A percentile compares a stretch with the other conserved stretches of the same genome.
These are phyloP conservation scores for Centropristis striata DNA, from an alignment of 2,113 vertebrate species.

Conservation along the genomic window DNA sequence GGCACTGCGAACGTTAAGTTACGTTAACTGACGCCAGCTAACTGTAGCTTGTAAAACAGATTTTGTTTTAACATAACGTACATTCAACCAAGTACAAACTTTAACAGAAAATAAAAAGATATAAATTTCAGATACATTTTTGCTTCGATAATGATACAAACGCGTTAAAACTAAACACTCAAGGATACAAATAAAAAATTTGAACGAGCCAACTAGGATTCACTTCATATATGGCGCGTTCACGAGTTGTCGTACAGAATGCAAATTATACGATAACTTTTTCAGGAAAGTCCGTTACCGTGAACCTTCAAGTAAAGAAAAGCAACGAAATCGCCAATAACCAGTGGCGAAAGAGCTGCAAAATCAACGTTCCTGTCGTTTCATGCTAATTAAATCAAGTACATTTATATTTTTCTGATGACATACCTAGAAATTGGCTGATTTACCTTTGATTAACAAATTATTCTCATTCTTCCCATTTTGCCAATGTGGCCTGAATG, in stretches of 20 bases:
- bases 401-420: background rate
- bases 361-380: background rate
- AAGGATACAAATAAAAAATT: background rate
- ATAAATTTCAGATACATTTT: background rate
- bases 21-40: no score
- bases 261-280: background rate
- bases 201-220: no score
- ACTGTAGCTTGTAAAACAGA: background rate
- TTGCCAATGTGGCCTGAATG: background rate
- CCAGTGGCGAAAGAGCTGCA: background rate
- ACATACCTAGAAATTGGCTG: no score
- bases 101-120: background rate
- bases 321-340: background rate
- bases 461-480: accelerated
- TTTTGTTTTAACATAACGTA: background rate
- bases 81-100: background rate
- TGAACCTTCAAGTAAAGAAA: background rate
- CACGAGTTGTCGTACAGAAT: background rate
- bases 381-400: background rate
- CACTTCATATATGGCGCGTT: background rate
- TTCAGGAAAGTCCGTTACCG: background rate
- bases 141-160: background rate
- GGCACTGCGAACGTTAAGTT: no score
- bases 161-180: background rate
- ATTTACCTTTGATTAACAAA: background rate